phyloP scores from a whole-genome alignment of 2,888 invertebrate species.

The Idaea straminata region DNA sequence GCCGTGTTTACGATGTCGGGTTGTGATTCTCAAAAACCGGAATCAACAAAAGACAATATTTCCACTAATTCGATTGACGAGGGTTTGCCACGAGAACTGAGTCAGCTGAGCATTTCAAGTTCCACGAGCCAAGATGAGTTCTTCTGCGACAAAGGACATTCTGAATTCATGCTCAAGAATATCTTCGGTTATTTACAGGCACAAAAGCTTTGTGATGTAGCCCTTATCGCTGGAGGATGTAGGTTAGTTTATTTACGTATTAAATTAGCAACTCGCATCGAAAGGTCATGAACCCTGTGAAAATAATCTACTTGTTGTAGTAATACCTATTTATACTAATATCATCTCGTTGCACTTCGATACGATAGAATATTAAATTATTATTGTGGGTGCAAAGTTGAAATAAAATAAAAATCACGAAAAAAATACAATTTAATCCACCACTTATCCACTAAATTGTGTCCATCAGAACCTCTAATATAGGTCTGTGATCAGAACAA shows the following conservation, averaged over 20 bases:
- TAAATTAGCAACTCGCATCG: conserved; percentile 10
- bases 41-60: conserved; percentile 68
- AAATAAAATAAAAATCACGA: too few species aligned
- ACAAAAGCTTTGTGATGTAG: conserved; percentile 92
- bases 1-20: conserved; percentile 50
- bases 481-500: too few species aligned
- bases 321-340: background rate
- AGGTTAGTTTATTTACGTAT: conserved; percentile 62
- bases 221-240: conserved; percentile 88
- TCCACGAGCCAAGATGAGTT: conserved; percentile 88
- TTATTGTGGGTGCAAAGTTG: too few species aligned
- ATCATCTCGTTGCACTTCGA: conserved; percentile 3
- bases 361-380: too few species aligned
- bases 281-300: conserved; percentile 20
- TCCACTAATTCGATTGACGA: conserved; percentile 78
- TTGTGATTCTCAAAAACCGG: conserved; percentile 65
- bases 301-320: too few species aligned
- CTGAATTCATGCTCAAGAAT: conserved; percentile 88
- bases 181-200: conserved; percentile 91
- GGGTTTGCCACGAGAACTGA: conserved; percentile 83
- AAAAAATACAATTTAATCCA: too few species aligned
- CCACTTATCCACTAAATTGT: too few species aligned
- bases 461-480: too few species aligned
- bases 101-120: conserved; percentile 83
- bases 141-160: conserved; percentile 88